phyloP scores from a whole-genome alignment of 2,797 vertebrate species.

The Mormyrus proboscirostris region DNA sequence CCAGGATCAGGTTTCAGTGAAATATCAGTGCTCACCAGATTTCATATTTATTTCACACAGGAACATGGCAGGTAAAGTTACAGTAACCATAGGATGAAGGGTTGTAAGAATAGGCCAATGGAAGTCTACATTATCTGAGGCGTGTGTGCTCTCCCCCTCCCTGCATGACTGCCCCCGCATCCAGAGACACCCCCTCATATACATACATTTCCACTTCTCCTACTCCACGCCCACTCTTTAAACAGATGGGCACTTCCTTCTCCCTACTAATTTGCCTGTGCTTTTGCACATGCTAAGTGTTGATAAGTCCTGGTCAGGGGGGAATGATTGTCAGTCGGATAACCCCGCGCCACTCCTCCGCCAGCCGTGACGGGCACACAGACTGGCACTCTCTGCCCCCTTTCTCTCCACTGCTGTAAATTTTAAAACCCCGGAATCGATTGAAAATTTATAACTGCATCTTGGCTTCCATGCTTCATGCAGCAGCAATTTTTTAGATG shows the following conservation, averaged over 20 bases:
- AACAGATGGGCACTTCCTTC: not conserved
- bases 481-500: constrained; percentile 11
- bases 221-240: not conserved
- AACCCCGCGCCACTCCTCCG: not conserved
- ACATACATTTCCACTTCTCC: not conserved
- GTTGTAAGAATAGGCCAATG: not conserved
- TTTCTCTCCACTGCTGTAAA: not conserved
- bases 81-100: not conserved
- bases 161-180: not conserved
- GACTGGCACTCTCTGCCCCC: not conserved
- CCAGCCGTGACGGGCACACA: not conserved
- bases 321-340: not conserved
- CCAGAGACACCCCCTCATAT: not conserved
- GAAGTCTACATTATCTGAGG: not conserved
- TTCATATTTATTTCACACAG: not conserved
- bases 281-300: not conserved
- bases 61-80: not conserved
- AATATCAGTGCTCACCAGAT: not conserved
- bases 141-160: not conserved
- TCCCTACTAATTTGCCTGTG: not conserved
- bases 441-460: not conserved
- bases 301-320: not conserved
- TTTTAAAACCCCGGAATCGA: not conserved
- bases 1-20: not conserved
- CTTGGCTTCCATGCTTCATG: not conserved